These are phyloP conservation scores for Chaunax sp. DNA, from an alignment of 2,797 vertebrate species.

Conservation along the genomic window DNA sequence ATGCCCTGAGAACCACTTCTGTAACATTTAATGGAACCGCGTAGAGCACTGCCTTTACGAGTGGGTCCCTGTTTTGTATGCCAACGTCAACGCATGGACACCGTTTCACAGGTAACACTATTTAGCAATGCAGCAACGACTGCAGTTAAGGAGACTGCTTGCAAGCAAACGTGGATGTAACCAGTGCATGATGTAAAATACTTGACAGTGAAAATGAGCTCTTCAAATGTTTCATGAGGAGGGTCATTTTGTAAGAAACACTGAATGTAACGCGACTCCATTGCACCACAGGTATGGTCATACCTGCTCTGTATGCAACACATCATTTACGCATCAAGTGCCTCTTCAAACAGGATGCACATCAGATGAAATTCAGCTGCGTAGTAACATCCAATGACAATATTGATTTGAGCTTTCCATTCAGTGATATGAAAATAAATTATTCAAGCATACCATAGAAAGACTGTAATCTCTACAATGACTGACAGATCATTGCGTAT, in stretches of 20 bases:
- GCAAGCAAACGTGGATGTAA: background rate
- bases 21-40: constrained; percentile 41
- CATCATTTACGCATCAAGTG: constrained; percentile 11
- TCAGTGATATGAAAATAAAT: constrained; percentile 11
- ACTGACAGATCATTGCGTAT: constrained; percentile 20
- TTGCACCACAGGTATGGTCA: constrained; percentile 24
- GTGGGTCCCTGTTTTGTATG: background rate
- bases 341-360: constrained; percentile 13
- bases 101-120: background rate
- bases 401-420: constrained; percentile 3
- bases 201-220: too few species aligned
- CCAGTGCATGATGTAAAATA: background rate
- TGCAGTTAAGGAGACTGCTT: background rate
- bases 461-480: constrained; percentile 2
- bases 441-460: background rate
- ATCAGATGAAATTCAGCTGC: constrained; percentile 11
- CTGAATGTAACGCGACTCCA: too few species aligned
- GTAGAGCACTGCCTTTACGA: constrained; percentile 7
- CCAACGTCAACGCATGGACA: background rate
- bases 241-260: too few species aligned
- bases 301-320: constrained; percentile 38
- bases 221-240: background rate
- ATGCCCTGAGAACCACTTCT: constrained; percentile 58
- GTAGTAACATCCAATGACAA: background rate
- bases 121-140: background rate